Percentiles rank a stretch among this genome's conserved stretches.
Conservation (phyloP, 2,113 vertebrate species). For the Pyrgilauda ruficollis region DNA sequence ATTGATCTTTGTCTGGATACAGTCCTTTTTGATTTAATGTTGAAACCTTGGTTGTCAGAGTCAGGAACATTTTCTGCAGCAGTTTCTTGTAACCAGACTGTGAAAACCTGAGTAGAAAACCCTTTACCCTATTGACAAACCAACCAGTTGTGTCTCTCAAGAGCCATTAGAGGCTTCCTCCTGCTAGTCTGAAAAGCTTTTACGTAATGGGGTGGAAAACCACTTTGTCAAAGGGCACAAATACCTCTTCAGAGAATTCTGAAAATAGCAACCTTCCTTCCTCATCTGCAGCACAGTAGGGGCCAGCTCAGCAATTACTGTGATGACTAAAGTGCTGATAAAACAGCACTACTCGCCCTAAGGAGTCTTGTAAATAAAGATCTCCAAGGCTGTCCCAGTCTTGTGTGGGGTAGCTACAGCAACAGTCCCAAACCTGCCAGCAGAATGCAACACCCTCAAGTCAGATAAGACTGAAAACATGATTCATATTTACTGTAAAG, state of each 20-base stretch:
- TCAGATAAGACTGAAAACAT: not conserved
- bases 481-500: not conserved
- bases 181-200: conserved; percentile 25
- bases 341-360: not conserved
- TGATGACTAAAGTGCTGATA: conserved; percentile 10
- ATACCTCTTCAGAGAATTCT: conserved; percentile 5
- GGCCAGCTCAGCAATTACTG: conserved; percentile 28
- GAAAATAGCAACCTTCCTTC: conserved; percentile 33
- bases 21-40: not conserved
- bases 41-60: not conserved
- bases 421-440: not conserved
- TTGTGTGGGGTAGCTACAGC: not conserved
- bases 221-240: not conserved
- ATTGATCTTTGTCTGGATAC: not conserved
- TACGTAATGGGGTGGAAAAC: conserved; percentile 34
- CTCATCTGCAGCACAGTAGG: conserved; percentile 5
- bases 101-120: not conserved
- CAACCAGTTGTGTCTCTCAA: not conserved
- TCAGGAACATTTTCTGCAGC: not conserved
- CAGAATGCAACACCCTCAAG: not conserved
- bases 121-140: not conserved
- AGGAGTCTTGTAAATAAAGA: conserved; percentile 27
- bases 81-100: not conserved
- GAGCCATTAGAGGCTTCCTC: conserved; percentile 13
- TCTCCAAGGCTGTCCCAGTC: not conserved